Conservation (phyloP, 1,140 invertebrate genomes). For the Anoplophora glabripennis region DNA sequence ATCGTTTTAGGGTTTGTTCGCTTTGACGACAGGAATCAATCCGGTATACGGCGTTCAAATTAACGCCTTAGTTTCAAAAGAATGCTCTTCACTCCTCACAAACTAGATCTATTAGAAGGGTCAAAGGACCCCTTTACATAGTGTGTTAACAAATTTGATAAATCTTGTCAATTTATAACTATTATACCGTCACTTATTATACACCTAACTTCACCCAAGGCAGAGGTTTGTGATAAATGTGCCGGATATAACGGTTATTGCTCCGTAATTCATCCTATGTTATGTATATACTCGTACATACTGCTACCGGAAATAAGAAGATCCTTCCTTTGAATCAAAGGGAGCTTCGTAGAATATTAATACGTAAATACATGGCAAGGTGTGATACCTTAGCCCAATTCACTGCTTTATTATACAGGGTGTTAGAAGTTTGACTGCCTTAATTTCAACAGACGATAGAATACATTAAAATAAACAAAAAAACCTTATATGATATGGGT, state of each 20-base stretch:
- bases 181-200: conserved; percentile 18
- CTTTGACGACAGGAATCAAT: no score
- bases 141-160: conserved; percentile 12
- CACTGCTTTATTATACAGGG: no score
- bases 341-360: conserved; percentile 3
- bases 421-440: no score
- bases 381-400: no score
- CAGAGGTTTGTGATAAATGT: conserved; percentile 9
- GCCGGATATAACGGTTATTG: conserved; percentile 24
- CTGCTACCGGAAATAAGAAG: conserved; percentile 17
- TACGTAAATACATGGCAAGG: no score
- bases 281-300: background rate
- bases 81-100: no score
- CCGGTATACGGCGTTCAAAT: no score
- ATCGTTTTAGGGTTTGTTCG: no score
- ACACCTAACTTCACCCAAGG: conserved; percentile 1
- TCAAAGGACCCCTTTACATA: background rate
- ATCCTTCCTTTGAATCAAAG: background rate
- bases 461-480: no score
- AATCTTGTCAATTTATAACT: conserved; percentile 22
- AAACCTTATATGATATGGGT: no score
- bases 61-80: no score
- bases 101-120: background rate
- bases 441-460: no score
- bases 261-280: conserved; percentile 1